These are phyloP conservation scores for Gastracanthus pulcherrimus DNA, from an alignment of 2,888 invertebrate genomes.

Conservation along the genomic window DNA sequence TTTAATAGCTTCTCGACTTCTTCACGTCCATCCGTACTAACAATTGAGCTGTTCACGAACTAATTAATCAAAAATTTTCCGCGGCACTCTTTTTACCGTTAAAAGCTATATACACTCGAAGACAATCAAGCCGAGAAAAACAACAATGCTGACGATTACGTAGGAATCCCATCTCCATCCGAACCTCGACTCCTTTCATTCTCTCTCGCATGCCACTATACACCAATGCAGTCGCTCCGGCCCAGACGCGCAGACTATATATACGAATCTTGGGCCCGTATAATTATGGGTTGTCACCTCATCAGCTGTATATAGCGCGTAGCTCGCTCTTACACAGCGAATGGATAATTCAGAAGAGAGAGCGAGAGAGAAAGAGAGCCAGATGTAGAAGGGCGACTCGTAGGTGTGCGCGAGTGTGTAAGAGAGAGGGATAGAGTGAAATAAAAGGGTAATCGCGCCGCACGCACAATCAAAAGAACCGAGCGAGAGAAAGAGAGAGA, in stretches of 20 bases:
- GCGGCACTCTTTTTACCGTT: background rate
- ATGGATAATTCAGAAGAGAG: constrained; percentile 57
- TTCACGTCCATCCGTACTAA: too few relatives aligned
- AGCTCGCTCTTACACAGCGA: too few relatives aligned
- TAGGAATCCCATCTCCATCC: constrained; percentile 18
- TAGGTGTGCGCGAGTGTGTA: constrained; percentile 34
- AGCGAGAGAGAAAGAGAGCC: too few relatives aligned
- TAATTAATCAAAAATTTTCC: constrained; percentile 1
- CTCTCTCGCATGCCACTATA: constrained; percentile 71
- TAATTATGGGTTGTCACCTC: constrained; percentile 78
- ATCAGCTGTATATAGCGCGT: constrained; percentile 69
- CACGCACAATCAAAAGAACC: constrained; percentile 57
- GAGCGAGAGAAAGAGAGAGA: background rate
- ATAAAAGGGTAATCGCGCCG: constrained; percentile 71
- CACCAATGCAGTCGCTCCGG: constrained; percentile 63
- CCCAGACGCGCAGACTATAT: constrained; percentile 74
- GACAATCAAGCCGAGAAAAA: background rate
- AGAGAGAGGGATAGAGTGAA: too few relatives aligned
- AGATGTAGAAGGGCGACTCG: constrained; percentile 58
- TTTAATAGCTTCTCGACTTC: too few relatives aligned
- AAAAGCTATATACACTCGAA: background rate
- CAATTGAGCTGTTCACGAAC: background rate
- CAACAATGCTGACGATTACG: background rate
- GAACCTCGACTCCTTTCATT: background rate
- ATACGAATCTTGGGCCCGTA: constrained; percentile 75